These are phyloP conservation scores for Coturnix japonica DNA, from an alignment of 2,113 vertebrate genomes.

Conservation along the genomic window DNA sequence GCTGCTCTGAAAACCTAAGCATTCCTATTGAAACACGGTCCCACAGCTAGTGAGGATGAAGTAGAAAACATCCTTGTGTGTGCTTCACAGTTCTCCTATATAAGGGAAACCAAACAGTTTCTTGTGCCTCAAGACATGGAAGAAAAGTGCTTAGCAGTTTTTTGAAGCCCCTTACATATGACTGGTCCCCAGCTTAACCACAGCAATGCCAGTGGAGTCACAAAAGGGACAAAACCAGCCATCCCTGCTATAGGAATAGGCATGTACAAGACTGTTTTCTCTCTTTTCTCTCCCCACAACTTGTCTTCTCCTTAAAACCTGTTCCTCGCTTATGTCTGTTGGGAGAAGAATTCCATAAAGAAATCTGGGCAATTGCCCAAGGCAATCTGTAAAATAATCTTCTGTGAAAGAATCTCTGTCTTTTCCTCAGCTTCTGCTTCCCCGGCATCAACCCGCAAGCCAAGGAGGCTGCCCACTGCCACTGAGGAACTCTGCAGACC, in stretches of 20 bases:
- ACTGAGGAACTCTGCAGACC: not conserved
- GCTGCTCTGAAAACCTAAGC: not conserved
- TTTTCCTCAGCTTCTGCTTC: not conserved
- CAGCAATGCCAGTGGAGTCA: not conserved
- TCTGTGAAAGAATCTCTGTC: not conserved
- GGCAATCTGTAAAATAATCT: not conserved
- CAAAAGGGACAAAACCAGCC: not conserved
- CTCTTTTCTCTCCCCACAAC: not conserved
- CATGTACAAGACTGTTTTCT: too few relatives aligned
- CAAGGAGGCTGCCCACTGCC: not conserved
- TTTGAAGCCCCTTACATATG: not conserved
- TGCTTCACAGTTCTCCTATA: not conserved
- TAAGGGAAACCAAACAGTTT: not conserved
- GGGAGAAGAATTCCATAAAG: not conserved
- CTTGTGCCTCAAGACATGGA: not conserved
- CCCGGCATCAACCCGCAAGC: not conserved
- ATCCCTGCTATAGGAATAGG: not conserved
- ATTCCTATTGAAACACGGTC: not conserved
- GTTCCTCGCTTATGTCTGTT: not conserved
- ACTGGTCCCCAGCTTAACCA: not conserved
- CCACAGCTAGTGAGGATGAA: not conserved
- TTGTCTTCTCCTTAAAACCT: not conserved
- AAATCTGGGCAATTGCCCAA: not conserved
- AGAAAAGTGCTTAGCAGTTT: not conserved
- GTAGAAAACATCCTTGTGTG: not conserved